Evolutionary conservation across 1,140 invertebrate genomes (phyloP).

Genomic region (Acyrthosiphon pisum): DNA sequence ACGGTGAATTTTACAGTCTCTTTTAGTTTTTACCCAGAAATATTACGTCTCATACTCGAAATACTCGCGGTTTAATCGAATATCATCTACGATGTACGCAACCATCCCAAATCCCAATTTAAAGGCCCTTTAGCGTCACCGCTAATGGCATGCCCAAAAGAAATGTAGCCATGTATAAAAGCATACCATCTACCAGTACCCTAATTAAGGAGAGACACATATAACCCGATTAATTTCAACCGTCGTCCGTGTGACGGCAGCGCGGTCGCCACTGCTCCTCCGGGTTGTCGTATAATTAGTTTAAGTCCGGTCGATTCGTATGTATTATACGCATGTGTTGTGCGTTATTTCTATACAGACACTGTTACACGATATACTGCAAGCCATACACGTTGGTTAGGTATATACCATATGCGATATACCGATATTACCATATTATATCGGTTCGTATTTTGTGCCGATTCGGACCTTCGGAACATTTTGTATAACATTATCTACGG

Average conservation of each 20-base stretch:
- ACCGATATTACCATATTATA: too few species aligned
- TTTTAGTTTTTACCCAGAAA: neutral
- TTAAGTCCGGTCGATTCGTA: neutral
- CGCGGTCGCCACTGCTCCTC: neutral
- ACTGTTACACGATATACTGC: too few species aligned
- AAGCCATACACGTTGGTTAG: too few species aligned
- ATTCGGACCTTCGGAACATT: too few species aligned
- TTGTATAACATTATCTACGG: too few species aligned
- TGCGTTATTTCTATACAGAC: neutral
- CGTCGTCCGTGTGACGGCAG: neutral
- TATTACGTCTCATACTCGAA: neutral
- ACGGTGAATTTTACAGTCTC: neutral
- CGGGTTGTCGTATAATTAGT: neutral
- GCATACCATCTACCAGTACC: neutral
- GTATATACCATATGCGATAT: too few species aligned
- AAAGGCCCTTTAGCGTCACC: neutral
- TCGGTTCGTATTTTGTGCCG: too few species aligned
- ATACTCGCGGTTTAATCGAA: neutral
- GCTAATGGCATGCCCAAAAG: neutral
- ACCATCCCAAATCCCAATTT: neutral
- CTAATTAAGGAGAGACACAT: neutral
- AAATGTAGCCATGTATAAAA: neutral
- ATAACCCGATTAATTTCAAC: neutral
- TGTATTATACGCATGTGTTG: too few species aligned
- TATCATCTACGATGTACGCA: neutral